Conservation (phyloP, 2,113 vertebrate genomes). For the Alces alces region DNA sequence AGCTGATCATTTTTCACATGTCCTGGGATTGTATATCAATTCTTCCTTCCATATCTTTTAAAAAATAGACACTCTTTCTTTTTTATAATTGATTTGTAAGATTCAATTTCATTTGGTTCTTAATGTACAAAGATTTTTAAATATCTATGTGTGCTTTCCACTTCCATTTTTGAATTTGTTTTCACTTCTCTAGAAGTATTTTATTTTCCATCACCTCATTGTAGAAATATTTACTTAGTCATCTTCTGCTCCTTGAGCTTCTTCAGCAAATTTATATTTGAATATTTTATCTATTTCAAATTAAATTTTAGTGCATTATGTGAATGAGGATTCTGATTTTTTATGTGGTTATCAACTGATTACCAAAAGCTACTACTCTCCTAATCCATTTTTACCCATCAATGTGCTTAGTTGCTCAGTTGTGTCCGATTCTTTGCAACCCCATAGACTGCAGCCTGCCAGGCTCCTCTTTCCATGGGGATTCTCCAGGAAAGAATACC, state of each 20-base stretch:
- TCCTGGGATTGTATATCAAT: not conserved
- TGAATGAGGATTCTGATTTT: not conserved
- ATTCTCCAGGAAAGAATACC: not conserved
- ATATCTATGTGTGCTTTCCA: not conserved
- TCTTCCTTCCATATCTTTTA: not conserved
- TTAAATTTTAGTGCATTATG: not conserved
- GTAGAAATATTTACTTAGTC: not conserved
- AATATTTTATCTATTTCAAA: not conserved
- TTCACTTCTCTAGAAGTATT: not conserved
- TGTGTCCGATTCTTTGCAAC: not conserved
- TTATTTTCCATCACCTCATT: not conserved
- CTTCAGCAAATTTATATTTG: not conserved
- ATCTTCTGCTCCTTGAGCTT: not conserved
- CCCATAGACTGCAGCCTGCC: not conserved
- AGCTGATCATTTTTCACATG: not conserved
- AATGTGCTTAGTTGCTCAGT: not conserved
- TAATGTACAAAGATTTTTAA: not conserved
- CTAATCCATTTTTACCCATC: not conserved
- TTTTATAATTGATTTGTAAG: not conserved
- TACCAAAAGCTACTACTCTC: not conserved
- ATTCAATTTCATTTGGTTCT: not conserved
- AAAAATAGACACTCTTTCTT: not conserved
- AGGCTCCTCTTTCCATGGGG: not conserved
- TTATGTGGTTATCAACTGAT: not conserved
- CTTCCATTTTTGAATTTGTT: not conserved